Evolutionary conservation across 2,888 invertebrate genomes (phyloP).

Genomic region (Epsilonema sp.): DNA sequence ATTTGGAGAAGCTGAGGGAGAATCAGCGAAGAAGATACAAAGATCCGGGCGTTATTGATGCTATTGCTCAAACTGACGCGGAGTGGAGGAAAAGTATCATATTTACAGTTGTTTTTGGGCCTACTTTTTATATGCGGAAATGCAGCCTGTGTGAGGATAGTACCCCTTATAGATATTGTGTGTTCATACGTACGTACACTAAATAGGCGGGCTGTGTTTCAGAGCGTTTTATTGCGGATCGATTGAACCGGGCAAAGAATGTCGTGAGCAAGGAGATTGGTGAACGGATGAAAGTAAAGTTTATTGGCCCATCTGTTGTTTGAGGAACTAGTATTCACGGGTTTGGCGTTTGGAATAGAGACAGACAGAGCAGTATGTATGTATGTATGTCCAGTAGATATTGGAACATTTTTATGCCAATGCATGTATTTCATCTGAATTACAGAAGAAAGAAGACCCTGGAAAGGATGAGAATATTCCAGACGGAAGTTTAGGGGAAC

Average conservation of each 20-base stretch:
- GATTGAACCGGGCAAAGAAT: slow-evolving; percentile 85
- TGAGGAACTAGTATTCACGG: no score
- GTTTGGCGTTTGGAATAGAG: no score
- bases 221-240: slow-evolving; percentile 70
- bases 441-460: no score
- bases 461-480: no score
- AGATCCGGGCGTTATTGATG: slow-evolving; percentile 70
- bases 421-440: no score
- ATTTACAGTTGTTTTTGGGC: not conserved
- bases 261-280: slow-evolving; percentile 88
- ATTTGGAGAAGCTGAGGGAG: slow-evolving; percentile 65
- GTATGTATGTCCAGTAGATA: no score
- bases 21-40: slow-evolving; percentile 77
- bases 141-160: not conserved
- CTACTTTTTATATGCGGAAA: not conserved
- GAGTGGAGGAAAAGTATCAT: not conserved
- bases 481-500: no score
- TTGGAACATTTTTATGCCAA: not conserved
- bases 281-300: slow-evolving; percentile 70
- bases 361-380: no score
- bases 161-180: no score
- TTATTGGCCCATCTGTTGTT: not conserved
- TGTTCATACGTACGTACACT: not conserved
- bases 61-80: slow-evolving; percentile 36
- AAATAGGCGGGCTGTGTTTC: slow-evolving; percentile 16